Evolutionary conservation across 1,140 invertebrate species (phyloP).

Genomic region (Dryas iulia): DNA sequence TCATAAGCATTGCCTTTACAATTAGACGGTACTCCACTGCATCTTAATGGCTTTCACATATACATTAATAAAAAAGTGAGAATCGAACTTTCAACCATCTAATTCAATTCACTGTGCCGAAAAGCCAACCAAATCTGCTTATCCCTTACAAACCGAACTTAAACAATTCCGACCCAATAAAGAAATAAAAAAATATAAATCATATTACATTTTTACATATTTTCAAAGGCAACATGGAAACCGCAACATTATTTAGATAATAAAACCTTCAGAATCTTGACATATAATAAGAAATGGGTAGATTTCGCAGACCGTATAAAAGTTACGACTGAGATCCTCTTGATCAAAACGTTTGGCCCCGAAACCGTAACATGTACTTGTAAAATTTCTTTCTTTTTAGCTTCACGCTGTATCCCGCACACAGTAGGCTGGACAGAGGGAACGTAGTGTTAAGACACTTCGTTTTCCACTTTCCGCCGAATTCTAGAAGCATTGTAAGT

Average conservation of each 20-base stretch:
- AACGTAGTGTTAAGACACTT: no score
- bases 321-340: slow-evolving; percentile 33
- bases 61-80: no score
- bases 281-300: slow-evolving; percentile 24
- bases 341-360: slow-evolving; percentile 24
- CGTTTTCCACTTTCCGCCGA: no score
- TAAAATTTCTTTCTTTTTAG: no score
- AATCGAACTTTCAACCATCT: no score
- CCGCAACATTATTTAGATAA: slow-evolving; percentile 32
- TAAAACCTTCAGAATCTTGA: slow-evolving; percentile 32
- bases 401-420: no score
- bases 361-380: background rate
- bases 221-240: slow-evolving; percentile 12
- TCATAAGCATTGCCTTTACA: no score
- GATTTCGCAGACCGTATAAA: slow-evolving; percentile 36
- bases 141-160: background rate
- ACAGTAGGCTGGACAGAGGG: no score
- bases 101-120: no score
- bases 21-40: no score
- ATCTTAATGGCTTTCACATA: no score
- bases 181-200: background rate
- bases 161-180: background rate
- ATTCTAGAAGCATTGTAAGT: no score
- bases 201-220: slow-evolving; percentile 2
- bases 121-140: background rate